Evolutionary conservation across 2,113 vertebrate genomes (phyloP).

Genomic region (Pangasianodon gigas): DNA sequence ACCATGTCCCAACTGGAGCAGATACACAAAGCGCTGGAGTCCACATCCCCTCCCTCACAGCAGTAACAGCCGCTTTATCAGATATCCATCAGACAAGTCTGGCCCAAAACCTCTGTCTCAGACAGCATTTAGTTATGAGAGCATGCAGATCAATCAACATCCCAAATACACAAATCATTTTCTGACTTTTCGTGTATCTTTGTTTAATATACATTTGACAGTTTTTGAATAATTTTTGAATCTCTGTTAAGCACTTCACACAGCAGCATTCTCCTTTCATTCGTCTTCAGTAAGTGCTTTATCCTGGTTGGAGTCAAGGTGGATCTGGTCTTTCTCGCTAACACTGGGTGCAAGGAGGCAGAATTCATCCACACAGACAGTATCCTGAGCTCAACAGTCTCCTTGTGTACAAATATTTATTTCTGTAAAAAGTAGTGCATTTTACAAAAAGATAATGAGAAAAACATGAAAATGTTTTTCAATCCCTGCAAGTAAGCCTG

Average conservation of each 20-base stretch:
- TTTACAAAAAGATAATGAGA: not conserved
- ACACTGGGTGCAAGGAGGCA: not conserved
- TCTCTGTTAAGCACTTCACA: not conserved
- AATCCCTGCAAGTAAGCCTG: not conserved
- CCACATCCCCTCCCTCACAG: too few species aligned
- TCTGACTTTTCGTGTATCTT: too few species aligned
- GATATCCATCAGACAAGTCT: constrained; percentile 13
- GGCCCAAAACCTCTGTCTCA: not conserved
- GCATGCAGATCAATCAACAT: constrained; percentile 13
- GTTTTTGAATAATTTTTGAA: not conserved
- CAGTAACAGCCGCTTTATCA: not conserved
- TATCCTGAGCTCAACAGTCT: not conserved
- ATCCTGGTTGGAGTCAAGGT: not conserved
- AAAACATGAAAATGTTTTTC: not conserved
- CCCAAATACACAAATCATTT: not conserved
- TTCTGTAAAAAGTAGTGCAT: not conserved
- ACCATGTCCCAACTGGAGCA: not conserved
- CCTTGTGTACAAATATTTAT: not conserved
- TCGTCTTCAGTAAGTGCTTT: not conserved
- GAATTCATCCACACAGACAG: not conserved
- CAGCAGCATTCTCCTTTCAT: not conserved
- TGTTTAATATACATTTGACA: not conserved
- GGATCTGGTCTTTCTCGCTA: not conserved
- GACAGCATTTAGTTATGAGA: not conserved
- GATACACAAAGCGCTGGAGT: not conserved